Conservation (phyloP, 2,888 invertebrate species). For the Euplagia quadripunctaria region DNA sequence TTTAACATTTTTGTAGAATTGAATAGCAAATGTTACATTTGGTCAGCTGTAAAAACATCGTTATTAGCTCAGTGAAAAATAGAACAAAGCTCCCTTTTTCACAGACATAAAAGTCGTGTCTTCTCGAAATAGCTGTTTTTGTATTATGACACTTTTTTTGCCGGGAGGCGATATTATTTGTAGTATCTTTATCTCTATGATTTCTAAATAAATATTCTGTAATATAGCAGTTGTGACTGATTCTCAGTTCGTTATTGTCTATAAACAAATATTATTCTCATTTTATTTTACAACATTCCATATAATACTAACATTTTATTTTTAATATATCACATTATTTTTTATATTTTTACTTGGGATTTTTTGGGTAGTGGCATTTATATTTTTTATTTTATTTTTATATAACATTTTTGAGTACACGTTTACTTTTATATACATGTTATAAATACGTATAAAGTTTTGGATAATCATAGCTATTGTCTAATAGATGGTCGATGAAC, state of each 20-base stretch:
- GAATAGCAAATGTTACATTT: too few relatives aligned
- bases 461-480: slow-evolving; percentile 23
- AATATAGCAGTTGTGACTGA: not conserved
- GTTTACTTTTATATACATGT: slow-evolving; percentile 26
- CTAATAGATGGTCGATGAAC: slow-evolving; percentile 21
- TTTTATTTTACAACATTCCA: slow-evolving; percentile 42
- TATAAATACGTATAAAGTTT: slow-evolving; percentile 11
- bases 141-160: too few relatives aligned
- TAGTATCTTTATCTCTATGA: too few relatives aligned
- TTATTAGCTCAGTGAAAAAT: too few relatives aligned
- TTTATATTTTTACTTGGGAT: slow-evolving; percentile 31
- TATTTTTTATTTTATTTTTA: slow-evolving; percentile 30
- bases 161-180: too few relatives aligned
- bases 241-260: not conserved
- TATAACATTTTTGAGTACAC: not conserved
- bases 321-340: slow-evolving; percentile 15
- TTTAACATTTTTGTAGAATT: too few relatives aligned
- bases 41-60: too few relatives aligned
- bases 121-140: too few relatives aligned
- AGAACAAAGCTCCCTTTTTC: too few relatives aligned
- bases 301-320: slow-evolving; percentile 19
- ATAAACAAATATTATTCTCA: not conserved
- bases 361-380: slow-evolving; percentile 45
- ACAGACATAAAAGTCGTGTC: too few relatives aligned
- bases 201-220: not conserved